phyloP scores from a whole-genome alignment of 2,888 invertebrate species.

The Reticulitermes lucifugus region DNA sequence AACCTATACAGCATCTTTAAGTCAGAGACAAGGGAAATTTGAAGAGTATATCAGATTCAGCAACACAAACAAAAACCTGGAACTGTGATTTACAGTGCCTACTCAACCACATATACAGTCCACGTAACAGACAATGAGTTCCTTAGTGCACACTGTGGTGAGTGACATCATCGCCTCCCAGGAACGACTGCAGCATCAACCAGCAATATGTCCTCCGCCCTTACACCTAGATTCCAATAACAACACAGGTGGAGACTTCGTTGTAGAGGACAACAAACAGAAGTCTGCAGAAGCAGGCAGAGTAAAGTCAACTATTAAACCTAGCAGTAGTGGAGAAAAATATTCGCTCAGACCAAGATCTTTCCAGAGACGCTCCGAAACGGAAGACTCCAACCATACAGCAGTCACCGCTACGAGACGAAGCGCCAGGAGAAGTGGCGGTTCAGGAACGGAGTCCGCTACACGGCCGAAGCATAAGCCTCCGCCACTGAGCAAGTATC shows the following conservation, averaged over 20 bases:
- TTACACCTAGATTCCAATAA: slow-evolving; percentile 22
- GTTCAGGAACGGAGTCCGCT: neutral
- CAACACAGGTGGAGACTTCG: neutral
- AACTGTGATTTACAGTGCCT: too few relatives aligned
- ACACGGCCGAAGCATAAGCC: slow-evolving; percentile 66
- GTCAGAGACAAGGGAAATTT: too few relatives aligned
- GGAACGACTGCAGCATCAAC: slow-evolving; percentile 24
- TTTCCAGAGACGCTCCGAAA: slow-evolving; percentile 67
- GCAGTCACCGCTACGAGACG: neutral
- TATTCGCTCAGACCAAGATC: slow-evolving; percentile 78
- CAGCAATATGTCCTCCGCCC: neutral
- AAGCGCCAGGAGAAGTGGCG: neutral
- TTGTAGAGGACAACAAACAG: neutral
- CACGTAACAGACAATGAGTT: slow-evolving; percentile 15
- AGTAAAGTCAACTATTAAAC: neutral
- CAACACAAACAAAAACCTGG: too few relatives aligned
- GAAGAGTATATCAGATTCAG: too few relatives aligned
- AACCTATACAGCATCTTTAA: too few relatives aligned
- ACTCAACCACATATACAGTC: too few relatives aligned
- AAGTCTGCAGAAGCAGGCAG: neutral
- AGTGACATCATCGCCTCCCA: slow-evolving; percentile 20
- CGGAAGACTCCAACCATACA: neutral
- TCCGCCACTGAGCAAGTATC: slow-evolving; percentile 85
- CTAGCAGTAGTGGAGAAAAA: slow-evolving; percentile 66
- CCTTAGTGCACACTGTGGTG: slow-evolving; percentile 35